phyloP scores from a whole-genome alignment of 2,113 vertebrate species.

The Proterorhinus semilunaris region DNA sequence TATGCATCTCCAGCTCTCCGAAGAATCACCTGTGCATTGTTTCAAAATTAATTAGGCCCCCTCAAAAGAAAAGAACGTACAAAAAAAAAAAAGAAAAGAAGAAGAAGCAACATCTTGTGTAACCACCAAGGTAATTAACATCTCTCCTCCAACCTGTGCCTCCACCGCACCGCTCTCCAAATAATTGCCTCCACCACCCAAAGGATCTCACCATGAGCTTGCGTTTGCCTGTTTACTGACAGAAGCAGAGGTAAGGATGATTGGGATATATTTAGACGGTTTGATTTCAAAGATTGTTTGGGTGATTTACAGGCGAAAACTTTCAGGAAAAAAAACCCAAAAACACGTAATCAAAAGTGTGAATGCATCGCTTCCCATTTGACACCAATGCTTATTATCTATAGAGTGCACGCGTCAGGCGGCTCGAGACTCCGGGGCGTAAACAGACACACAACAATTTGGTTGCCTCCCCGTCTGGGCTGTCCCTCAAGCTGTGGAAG shows the following conservation, averaged over 20 bases:
- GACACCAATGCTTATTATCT: conserved; percentile 3
- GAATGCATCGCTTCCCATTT: background rate
- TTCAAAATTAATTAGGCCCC: conserved; percentile 79
- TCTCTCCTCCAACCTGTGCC: conserved; percentile 60
- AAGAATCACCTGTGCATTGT: conserved; percentile 73
- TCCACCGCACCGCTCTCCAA: conserved; percentile 65
- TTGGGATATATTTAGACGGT: conserved; percentile 66
- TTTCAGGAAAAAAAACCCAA: conserved; percentile 8
- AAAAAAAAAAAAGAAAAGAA: too few species aligned
- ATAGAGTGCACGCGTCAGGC: background rate
- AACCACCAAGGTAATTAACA: conserved; percentile 77
- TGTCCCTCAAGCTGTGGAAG: background rate
- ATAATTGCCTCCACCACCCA: conserved; percentile 69
- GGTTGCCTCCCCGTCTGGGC: background rate
- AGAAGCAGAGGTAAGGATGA: conserved; percentile 51
- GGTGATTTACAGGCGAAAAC: conserved; percentile 22
- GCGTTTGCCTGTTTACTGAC: conserved; percentile 60
- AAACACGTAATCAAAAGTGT: conserved; percentile 3
- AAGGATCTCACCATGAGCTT: conserved; percentile 38
- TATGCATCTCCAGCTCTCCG: conserved; percentile 58
- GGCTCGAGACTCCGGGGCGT: background rate
- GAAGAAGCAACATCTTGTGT: conserved; percentile 55
- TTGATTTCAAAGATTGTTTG: conserved; percentile 55
- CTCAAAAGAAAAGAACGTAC: conserved; percentile 58
- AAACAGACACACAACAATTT: background rate